These are phyloP conservation scores for silkworm (Bombyx mori) DNA, from an alignment of 1,140 invertebrate species.

Conservation along the genomic window ASM3026992v2 NC_085116.1:17209501-17210000, in stretches of 20 bases:
- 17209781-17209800: constrained; percentile 97
- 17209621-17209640: no score
- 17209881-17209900: constrained; percentile 96
- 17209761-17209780: constrained; percentile 91
- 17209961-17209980: constrained; percentile 97
- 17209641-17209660: no score
- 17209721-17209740: neutral
- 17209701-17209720: no score
- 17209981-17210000: constrained; percentile 93
- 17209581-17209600: neutral
- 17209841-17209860: constrained; percentile 94
- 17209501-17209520: no score
- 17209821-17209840: constrained; percentile 98
- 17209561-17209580: neutral
- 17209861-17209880: constrained; percentile 99
- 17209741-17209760: constrained; percentile 85
- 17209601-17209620: no score
- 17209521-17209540: no score
- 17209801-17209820: constrained; percentile 99
- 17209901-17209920: constrained; percentile 99
- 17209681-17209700: no score
- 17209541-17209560: no score
- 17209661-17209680: no score
- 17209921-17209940: constrained; percentile 96
- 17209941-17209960: constrained; percentile 96